Base-by-base conservation (phyloP, 2,113 vertebrate genomes). In the Numenius arquata region DNA sequence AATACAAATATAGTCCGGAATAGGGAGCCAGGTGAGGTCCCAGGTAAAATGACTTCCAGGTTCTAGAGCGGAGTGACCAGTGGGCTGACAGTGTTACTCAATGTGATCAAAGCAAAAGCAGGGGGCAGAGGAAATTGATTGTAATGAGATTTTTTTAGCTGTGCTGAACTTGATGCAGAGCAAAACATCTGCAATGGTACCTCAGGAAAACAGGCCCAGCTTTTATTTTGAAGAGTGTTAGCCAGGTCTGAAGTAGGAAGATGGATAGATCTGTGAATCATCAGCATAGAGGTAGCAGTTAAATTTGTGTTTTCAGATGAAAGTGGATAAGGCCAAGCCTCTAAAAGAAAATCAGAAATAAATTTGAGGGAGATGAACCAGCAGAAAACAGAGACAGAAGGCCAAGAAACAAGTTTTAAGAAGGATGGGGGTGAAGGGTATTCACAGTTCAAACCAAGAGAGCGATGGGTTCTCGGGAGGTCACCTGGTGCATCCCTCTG, bases 191-290 rank as follows among this genome's bases (percentile, higher is more conserved):
- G 93, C 66, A 62, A 38, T 18, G 19, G 45, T 73, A 82, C 8
- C 4, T 38, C 53, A 93, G 48, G 8, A 94, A 95, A 95, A 65
- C 21, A 82, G 74, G 22, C 19, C 0, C 1, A 96, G 74, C 70
- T 96, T 79, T 94, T 96, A 83, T 95, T 97, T 95, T 97, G 94
- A 91, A 89, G 71, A 58, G 48, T 8, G 20, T 48, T 75, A 72
- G 34, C 70, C 85, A 45, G 10, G 74, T 76, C 40, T 91, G 77
- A 87, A 68, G 62, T 73, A 88, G 81, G 66, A 91, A 88, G 89
- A 88, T 23, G 58, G 91, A 65, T 52, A 91, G 87, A 85, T 55
- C 48, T 75, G 74, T 95, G 96, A 97, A 91, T 96, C 94, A 96
- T 93, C 89, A 53, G 36, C 74, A 91, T 1, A 91, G 85, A 95